Base-by-base conservation (phyloP, 2,888 invertebrate genomes). In the Silvanus unidentatus region DNA sequence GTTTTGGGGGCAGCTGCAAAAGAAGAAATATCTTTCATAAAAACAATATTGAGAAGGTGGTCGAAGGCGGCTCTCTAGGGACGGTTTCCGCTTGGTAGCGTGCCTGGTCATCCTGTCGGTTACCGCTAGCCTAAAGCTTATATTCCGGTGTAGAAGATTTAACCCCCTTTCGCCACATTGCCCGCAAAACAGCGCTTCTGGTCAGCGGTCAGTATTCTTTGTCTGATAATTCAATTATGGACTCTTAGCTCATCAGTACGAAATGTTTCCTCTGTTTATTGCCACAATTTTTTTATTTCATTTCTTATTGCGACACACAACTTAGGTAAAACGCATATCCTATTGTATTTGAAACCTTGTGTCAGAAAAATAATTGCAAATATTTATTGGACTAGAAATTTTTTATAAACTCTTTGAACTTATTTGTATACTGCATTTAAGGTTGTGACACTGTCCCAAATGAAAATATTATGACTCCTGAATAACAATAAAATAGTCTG, bases 141-240 rank as follows among this genome's bases (percentile, higher is more conserved):
- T 35, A 12, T 37, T 37, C 37, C 14, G 37, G 37, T 37, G 14
- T 12, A 13, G 37, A 22, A 22, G 37, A 37, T 37, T 37, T 37
- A 16, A 16, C 37, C 37, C 37, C 37, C 37, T 37, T 37, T 16
- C 10, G 16, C 37, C 37, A 16, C 37, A 37, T 11, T 5, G 16
- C 5, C 37, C 37, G 16, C 37, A 37, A 32, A 37, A 37, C 37
- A 9, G 47, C 48, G 46, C 50, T 51, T 49, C 53, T 60, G 64
- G 61, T 63, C 64, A 64, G 55, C 63, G 66, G 68, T 68, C 68
- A 67, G 62, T 65, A 61, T 65, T 65, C 66, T 66, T 67, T 65
- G 64, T 56, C 56, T 56, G 65, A 55, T 70, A 70, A 70, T 70
- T 69, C 65, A 66, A 69, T 70, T 69, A 70, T 52, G 47, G 58